phyloP scores from a whole-genome alignment of 30 jellyfish, hydroid and myxozoan species.

The Sanderia malayensis region DNA sequence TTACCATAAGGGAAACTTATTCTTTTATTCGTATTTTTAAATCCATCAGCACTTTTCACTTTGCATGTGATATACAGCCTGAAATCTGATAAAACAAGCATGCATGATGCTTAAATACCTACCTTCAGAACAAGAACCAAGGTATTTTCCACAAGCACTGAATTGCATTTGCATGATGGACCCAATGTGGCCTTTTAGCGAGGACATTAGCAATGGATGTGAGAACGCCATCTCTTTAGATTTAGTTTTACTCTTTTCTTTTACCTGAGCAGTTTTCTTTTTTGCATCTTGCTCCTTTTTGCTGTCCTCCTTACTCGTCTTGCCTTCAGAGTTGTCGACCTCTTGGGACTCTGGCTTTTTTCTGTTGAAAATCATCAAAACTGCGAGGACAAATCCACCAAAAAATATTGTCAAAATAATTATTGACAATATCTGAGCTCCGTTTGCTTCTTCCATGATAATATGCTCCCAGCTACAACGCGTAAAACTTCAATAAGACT shows the following conservation, averaged over 20 bases:
- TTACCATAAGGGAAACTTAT: too few species aligned
- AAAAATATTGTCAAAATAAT: conserved; percentile 43
- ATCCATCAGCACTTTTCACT: too few species aligned
- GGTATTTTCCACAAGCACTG: conserved; percentile 78
- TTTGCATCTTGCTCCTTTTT: conserved; percentile 7
- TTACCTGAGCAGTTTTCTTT: background rate
- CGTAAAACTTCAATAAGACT: too few species aligned
- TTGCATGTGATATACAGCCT: too few species aligned
- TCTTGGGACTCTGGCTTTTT: conserved; percentile 7
- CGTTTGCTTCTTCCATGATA: conserved; percentile 34
- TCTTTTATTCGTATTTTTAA: too few species aligned
- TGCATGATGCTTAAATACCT: too few species aligned
- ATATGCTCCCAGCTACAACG: too few species aligned
- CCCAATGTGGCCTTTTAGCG: conserved; percentile 89
- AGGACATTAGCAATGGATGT: conserved; percentile 62
- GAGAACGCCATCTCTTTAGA: conserved; percentile 37
- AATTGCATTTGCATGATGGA: conserved; percentile 46
- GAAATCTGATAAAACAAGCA: too few species aligned
- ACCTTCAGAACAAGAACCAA: conserved; percentile 93
- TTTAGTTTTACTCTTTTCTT: conserved; percentile 32
- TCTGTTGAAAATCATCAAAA: conserved; percentile 41
- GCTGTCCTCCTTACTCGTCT: conserved; percentile 1
- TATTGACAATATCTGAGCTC: conserved; percentile 46
- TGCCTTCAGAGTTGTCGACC: background rate
- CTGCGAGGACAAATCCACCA: conserved; percentile 46